phyloP scores from a whole-genome alignment of 2,888 invertebrate genomes.

The Aphelenchoides bicaudatus region DNA sequence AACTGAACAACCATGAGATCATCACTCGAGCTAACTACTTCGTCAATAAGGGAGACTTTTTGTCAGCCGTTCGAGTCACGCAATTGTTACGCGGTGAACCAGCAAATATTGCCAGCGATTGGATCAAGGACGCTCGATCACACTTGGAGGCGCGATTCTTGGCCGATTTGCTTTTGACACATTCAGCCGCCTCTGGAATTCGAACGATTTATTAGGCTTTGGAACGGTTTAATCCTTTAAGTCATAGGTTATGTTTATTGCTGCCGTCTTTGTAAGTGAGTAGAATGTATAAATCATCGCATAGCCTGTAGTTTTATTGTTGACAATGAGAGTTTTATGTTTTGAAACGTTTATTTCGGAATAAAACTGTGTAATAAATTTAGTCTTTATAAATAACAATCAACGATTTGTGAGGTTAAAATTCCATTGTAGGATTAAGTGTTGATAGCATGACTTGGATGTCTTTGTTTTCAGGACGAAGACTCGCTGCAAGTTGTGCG shows the following conservation, averaged over 20 bases:
- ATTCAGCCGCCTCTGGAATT: conserved; percentile 73
- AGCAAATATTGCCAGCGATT: conserved; percentile 75
- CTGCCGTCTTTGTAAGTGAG: conserved; percentile 1
- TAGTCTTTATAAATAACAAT: too few species aligned
- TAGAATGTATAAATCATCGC: too few species aligned
- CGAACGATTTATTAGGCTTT: conserved; percentile 53
- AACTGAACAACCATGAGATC: conserved; percentile 75
- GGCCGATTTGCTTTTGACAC: conserved; percentile 80
- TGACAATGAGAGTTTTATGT: too few species aligned
- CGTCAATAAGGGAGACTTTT: conserved; percentile 76
- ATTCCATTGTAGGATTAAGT: conserved; percentile 16
- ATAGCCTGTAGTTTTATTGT: too few species aligned
- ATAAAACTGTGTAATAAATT: too few species aligned
- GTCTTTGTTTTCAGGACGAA: conserved; percentile 35
- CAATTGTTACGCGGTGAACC: conserved; percentile 80
- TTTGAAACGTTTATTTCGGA: neutral
- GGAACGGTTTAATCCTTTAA: too few species aligned
- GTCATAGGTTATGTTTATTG: too few species aligned
- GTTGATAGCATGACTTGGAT: conserved; percentile 32
- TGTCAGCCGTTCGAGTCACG: conserved; percentile 72
- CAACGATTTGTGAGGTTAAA: neutral
- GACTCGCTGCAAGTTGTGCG: conserved; percentile 32
- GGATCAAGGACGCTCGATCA: conserved; percentile 79
- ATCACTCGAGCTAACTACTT: conserved; percentile 84
- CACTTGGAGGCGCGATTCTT: conserved; percentile 79